These are phyloP conservation scores for Cephus pulcher DNA, from an alignment of 2,888 invertebrate species.

Conservation along the genomic window DNA sequence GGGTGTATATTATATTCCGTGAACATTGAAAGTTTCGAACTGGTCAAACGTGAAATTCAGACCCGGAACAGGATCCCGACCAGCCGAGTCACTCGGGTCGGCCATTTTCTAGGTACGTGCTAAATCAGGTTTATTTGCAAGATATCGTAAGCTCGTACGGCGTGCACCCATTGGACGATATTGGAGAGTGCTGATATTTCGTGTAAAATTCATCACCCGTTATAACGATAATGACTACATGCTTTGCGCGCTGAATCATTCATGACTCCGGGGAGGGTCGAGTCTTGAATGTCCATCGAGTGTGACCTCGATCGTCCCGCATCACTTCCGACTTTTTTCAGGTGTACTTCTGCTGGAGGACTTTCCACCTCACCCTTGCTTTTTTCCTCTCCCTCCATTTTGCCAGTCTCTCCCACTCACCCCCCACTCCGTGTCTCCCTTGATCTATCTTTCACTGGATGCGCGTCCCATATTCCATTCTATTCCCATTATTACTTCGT, in stretches of 20 bases:
- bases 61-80: background rate
- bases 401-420: background rate
- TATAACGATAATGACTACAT: slow-evolving; percentile 44
- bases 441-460: background rate
- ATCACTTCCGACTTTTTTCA: background rate
- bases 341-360: background rate
- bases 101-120: background rate
- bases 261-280: slow-evolving; percentile 37
- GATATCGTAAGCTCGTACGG: background rate
- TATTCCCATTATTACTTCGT: background rate
- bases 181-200: slow-evolving; percentile 12
- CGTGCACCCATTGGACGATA: background rate
- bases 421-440: background rate
- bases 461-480: slow-evolving; percentile 8
- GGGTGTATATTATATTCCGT: too few species aligned
- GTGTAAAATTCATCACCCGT: slow-evolving; percentile 41
- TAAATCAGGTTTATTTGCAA: background rate
- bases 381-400: background rate
- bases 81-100: background rate
- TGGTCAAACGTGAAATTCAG: background rate
- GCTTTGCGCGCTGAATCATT: slow-evolving; percentile 45
- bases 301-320: slow-evolving; percentile 8
- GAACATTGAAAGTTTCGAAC: background rate
- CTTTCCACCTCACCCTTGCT: background rate
- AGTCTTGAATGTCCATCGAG: slow-evolving; percentile 38